Evolutionary conservation across 2,797 vertebrate genomes (phyloP).

Genomic region (Parambassis ranga): DNA sequence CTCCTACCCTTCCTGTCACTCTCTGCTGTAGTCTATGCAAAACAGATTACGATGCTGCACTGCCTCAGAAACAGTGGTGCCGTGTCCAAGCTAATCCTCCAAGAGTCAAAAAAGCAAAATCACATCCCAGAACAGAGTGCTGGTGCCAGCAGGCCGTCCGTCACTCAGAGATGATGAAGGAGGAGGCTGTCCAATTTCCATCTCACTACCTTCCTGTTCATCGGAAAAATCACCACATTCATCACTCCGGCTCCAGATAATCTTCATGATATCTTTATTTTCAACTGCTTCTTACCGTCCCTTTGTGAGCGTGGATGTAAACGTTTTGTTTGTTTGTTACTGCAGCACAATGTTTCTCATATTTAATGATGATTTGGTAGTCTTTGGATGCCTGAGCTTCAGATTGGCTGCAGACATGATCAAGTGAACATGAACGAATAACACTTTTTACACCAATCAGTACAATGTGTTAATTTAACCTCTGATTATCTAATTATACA

Average conservation of each 20-base stretch:
- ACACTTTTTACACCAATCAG: neutral
- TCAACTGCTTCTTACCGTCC: neutral
- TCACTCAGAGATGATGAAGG: conserved; percentile 33
- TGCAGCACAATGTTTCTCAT: too few relatives aligned
- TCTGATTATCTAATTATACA: neutral
- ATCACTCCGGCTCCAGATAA: neutral
- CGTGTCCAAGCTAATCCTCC: conserved; percentile 38
- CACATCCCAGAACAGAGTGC: conserved; percentile 13
- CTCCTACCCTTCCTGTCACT: conserved; percentile 7
- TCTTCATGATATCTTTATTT: neutral
- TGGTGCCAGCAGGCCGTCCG: conserved; percentile 14
- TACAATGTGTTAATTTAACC: neutral
- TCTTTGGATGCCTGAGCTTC: neutral
- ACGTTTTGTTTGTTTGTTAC: too few relatives aligned
- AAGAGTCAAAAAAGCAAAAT: conserved; percentile 17
- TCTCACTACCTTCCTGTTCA: conserved; percentile 26
- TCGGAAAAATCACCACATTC: neutral
- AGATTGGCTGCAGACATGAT: too few relatives aligned
- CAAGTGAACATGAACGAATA: too few relatives aligned
- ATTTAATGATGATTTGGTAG: too few relatives aligned
- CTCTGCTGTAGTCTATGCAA: conserved; percentile 19
- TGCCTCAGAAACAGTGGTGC: conserved; percentile 23
- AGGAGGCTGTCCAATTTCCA: conserved; percentile 15
- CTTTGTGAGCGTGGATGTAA: too few relatives aligned
- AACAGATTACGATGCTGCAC: conserved; percentile 39